A percentile compares a stretch with the other conserved stretches of the same genome.
Conservation (phyloP, 2,113 vertebrate genomes). For the Peromyscus californicus region DNA sequence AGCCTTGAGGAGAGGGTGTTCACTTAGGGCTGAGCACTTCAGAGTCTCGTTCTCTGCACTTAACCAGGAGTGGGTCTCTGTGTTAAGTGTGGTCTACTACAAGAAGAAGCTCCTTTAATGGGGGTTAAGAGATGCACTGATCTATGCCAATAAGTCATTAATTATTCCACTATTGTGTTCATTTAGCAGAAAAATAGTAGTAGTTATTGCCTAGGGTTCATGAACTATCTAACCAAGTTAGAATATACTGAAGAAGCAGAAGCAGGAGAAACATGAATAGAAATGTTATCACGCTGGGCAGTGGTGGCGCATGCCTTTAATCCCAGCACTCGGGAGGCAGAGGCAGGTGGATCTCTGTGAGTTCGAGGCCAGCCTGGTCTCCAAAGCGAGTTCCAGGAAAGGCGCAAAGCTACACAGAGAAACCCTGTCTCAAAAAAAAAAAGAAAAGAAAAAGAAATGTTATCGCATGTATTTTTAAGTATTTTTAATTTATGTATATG, state of each 20-base stretch:
- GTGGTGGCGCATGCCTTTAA: no score
- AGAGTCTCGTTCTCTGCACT: not conserved
- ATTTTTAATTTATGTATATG: not conserved
- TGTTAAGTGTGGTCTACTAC: not conserved
- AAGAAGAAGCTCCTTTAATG: not conserved
- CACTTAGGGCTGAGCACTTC: not conserved
- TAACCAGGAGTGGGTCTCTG: not conserved
- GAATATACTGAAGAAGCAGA: not conserved
- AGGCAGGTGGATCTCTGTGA: no score
- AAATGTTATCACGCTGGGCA: no score
- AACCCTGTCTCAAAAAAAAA: no score
- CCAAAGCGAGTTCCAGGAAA: no score
- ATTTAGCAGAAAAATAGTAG: not conserved
- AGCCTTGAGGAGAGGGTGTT: not conserved
- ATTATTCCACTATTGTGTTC: not conserved
- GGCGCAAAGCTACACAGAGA: no score
- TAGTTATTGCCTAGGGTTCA: not conserved
- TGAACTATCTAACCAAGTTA: not conserved
- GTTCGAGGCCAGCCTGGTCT: no score
- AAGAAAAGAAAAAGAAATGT: no score
- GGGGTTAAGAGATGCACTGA: not conserved
- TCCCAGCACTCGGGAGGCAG: no score
- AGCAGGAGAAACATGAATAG: not conserved
- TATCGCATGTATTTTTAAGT: not conserved
- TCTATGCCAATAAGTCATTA: not conserved